Percentiles rank a stretch among this genome's conserved stretches.
These are phyloP conservation scores for Nemotelus pantherinus DNA, from an alignment of 2,888 invertebrate genomes.

Conservation along the genomic window DNA sequence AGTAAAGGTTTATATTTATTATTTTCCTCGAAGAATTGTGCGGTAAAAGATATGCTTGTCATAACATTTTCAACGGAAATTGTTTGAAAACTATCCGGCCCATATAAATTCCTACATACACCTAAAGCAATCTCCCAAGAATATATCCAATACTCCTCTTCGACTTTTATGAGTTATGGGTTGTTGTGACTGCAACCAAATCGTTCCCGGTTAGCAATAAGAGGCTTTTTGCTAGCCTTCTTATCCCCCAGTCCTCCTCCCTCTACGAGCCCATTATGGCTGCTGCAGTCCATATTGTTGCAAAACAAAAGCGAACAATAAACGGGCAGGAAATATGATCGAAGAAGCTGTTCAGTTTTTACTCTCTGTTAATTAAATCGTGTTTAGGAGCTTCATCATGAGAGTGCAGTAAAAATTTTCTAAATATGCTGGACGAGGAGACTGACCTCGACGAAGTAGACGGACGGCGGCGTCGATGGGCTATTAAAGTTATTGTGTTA, in stretches of 20 bases:
- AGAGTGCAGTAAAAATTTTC: neutral
- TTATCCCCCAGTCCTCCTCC: too few relatives aligned
- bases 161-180: slow-evolving; percentile 1
- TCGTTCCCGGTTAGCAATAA: too few relatives aligned
- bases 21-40: slow-evolving; percentile 21
- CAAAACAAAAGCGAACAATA: neutral
- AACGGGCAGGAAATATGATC: neutral
- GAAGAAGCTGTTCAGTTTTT: slow-evolving; percentile 12
- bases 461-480: neutral
- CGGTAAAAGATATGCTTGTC: neutral
- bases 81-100: slow-evolving; percentile 2
- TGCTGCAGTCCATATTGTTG: neutral
- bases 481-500: slow-evolving; percentile 33
- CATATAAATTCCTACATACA: too few relatives aligned
- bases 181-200: neutral
- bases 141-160: neutral
- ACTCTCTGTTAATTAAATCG: slow-evolving; percentile 19
- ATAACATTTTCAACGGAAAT: slow-evolving; percentile 16
- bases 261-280: too few relatives aligned
- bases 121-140: neutral
- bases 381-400: neutral
- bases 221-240: too few relatives aligned
- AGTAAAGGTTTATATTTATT: neutral
- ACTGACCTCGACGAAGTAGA: too few relatives aligned
- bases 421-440: too few relatives aligned